Conservation (phyloP, 2,888 invertebrate genomes). For the Physocephala rufipes region DNA sequence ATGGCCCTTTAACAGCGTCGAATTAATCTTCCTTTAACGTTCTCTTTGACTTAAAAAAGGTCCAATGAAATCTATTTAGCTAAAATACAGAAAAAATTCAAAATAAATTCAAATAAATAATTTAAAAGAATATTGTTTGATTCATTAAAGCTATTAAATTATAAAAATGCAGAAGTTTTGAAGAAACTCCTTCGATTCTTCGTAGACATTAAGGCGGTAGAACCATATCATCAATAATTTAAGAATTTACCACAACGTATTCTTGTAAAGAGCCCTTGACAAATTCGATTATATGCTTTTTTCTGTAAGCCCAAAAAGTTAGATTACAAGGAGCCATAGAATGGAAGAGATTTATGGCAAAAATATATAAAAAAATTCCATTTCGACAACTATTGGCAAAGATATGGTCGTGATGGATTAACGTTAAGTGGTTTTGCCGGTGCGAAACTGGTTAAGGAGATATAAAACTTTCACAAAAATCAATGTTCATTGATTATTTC, state of each 20-base stretch:
- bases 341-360: background rate
- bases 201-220: background rate
- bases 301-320: background rate
- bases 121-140: slow-evolving; percentile 20
- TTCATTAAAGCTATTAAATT: slow-evolving; percentile 6
- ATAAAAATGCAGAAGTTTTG: too few species aligned
- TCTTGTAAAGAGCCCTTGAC: slow-evolving; percentile 29
- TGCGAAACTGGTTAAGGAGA: too few species aligned
- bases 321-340: background rate
- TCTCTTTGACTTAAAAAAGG: too few species aligned
- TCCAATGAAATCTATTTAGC: too few species aligned
- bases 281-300: slow-evolving; percentile 20
- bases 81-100: slow-evolving; percentile 12
- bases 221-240: slow-evolving; percentile 1
- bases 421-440: background rate
- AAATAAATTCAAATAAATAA: slow-evolving; percentile 15
- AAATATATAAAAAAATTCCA: too few species aligned
- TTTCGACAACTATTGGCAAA: background rate
- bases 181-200: too few species aligned
- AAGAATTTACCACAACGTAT: slow-evolving; percentile 9
- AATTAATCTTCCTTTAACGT: too few species aligned
- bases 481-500: slow-evolving; percentile 15
- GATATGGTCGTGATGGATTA: background rate
- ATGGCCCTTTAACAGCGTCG: too few species aligned
- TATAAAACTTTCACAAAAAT: background rate